Conservation (phyloP, 2,797 vertebrate genomes). For the Eleutherodactylus coqui region DNA sequence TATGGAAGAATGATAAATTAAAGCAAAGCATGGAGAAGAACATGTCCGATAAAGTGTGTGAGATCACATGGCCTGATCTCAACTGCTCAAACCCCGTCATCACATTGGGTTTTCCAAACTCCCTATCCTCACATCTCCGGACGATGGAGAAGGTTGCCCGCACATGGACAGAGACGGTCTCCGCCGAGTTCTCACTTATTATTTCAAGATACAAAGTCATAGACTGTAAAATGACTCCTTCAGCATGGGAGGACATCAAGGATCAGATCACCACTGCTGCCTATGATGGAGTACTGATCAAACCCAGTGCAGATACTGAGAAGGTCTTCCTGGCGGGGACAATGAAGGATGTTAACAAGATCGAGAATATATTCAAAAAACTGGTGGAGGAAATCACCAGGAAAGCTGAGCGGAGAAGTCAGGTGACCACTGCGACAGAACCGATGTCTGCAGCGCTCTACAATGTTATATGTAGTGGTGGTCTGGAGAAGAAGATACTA, state of each 20-base stretch:
- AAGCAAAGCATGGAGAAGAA: slow-evolving; percentile 71
- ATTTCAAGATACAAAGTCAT: slow-evolving; percentile 75
- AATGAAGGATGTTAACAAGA: slow-evolving; percentile 68
- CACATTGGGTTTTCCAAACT: slow-evolving; percentile 74
- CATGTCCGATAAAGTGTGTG: slow-evolving; percentile 78
- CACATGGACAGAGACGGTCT: slow-evolving; percentile 75
- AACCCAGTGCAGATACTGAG: slow-evolving; percentile 63
- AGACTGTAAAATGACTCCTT: neutral
- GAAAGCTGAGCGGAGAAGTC: slow-evolving; percentile 73
- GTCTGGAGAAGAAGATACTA: slow-evolving; percentile 66
- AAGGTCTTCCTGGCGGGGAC: slow-evolving; percentile 76
- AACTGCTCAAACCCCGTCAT: slow-evolving; percentile 61
- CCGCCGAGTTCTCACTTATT: slow-evolving; percentile 67
- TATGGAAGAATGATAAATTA: slow-evolving; percentile 70
- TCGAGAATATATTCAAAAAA: slow-evolving; percentile 69
- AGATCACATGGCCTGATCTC: slow-evolving; percentile 70
- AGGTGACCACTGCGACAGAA: slow-evolving; percentile 71
- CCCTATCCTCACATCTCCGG: slow-evolving; percentile 73
- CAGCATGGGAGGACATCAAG: slow-evolving; percentile 76
- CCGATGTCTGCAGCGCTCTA: slow-evolving; percentile 68
- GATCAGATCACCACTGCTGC: slow-evolving; percentile 56
- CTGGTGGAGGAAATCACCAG: slow-evolving; percentile 35
- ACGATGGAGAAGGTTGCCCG: slow-evolving; percentile 67
- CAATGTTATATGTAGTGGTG: slow-evolving; percentile 74
- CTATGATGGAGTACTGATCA: slow-evolving; percentile 68